Percentiles rank a stretch among this genome's conserved stretches.
Conservation (phyloP, 2,888 invertebrate genomes). For the Conchocele bisecta region DNA sequence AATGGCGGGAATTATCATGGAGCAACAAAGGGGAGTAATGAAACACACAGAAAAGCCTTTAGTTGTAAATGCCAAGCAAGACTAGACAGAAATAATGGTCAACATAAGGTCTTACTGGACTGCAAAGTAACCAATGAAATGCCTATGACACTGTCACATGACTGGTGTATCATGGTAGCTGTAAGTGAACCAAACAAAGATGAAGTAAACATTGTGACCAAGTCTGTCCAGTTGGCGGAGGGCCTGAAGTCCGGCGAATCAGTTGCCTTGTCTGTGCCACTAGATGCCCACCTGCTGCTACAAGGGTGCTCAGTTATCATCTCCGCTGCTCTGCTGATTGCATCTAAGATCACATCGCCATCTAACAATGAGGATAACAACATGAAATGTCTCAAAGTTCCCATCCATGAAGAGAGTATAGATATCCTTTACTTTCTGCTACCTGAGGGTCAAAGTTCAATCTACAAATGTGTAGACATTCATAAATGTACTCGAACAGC, state of each 20-base stretch:
- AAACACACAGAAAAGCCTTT: too few relatives aligned
- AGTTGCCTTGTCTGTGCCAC: not conserved
- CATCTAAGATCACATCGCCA: not conserved
- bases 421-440: constrained; percentile 34
- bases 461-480: too few relatives aligned
- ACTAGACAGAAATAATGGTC: not conserved
- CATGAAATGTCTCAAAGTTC: constrained; percentile 15
- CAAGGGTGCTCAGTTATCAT: not conserved
- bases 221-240: not conserved
- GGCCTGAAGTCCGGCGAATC: not conserved
- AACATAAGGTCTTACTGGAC: constrained; percentile 9
- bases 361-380: not conserved
- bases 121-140: constrained; percentile 55
- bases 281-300: not conserved
- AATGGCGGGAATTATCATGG: too few relatives aligned
- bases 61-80: too few relatives aligned
- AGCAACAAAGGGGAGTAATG: too few relatives aligned
- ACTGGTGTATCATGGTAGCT: constrained; percentile 46
- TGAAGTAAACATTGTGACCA: too few relatives aligned
- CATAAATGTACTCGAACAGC: too few relatives aligned
- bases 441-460: not conserved
- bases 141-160: constrained; percentile 34
- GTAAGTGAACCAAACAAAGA: constrained; percentile 3
- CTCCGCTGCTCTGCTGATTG: not conserved
- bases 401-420: constrained; percentile 18